Conservation (phyloP, 2,888 invertebrate species). For the Polylopha cassiicola region DNA sequence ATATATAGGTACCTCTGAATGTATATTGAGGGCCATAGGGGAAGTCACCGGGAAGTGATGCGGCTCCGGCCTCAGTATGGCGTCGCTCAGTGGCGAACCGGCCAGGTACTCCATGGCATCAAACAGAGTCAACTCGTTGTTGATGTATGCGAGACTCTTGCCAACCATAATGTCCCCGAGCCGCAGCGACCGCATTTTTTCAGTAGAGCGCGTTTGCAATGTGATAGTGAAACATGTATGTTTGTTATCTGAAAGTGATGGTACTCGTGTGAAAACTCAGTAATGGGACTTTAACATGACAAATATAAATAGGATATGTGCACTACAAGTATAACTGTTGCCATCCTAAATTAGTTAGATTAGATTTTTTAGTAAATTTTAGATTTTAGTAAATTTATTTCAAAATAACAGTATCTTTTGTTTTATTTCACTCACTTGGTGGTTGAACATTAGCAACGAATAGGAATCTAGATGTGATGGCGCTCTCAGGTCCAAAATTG, state of each 20-base stretch:
- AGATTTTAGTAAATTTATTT: neutral
- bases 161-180: constrained; percentile 51
- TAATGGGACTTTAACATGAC: no score
- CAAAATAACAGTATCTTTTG: neutral
- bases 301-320: no score
- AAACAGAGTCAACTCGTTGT: constrained; percentile 75
- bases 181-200: constrained; percentile 47
- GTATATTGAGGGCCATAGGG: constrained; percentile 30
- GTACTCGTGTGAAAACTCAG: no score
- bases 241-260: constrained; percentile 54
- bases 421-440: constrained; percentile 46
- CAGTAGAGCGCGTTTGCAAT: constrained; percentile 54
- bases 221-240: constrained; percentile 56
- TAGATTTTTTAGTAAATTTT: no score
- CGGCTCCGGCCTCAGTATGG: constrained; percentile 77
- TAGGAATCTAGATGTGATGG: constrained; percentile 49
- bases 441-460: constrained; percentile 60
- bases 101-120: constrained; percentile 79
- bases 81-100: constrained; percentile 75
- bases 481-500: constrained; percentile 49
- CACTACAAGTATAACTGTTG: no score
- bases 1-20: constrained; percentile 42
- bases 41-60: constrained; percentile 49
- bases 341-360: no score
- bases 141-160: constrained; percentile 49